Percentiles rank a stretch among this genome's conserved stretches.
Evolutionary conservation across 2,888 invertebrate genomes (phyloP).

Genomic region (Heliconius cydno): DNA sequence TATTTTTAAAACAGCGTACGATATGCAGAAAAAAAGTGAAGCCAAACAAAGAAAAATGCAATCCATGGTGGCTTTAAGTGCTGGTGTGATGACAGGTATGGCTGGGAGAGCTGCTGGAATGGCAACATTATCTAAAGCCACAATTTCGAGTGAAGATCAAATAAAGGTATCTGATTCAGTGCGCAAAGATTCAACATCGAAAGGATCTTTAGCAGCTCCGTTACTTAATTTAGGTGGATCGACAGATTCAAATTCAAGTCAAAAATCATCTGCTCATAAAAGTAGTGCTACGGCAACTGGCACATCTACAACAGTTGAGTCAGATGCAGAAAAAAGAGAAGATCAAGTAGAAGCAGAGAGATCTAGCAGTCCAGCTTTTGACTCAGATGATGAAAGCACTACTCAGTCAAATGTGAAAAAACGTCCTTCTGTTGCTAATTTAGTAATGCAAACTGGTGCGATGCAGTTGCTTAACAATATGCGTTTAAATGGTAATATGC

Average conservation of each 20-base stretch:
- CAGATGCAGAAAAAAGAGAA: constrained; percentile 77
- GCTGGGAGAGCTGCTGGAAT: constrained; percentile 94
- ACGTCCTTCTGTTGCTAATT: constrained; percentile 86
- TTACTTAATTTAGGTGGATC: constrained; percentile 74
- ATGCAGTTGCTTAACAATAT: constrained; percentile 81
- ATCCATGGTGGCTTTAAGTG: constrained; percentile 95
- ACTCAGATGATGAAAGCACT: constrained; percentile 95
- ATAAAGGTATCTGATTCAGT: constrained; percentile 79
- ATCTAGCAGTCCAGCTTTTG: constrained; percentile 96
- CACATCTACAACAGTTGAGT: constrained; percentile 82
- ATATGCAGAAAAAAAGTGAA: constrained; percentile 98
- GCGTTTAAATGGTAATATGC: constrained; percentile 82
- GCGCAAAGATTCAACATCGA: constrained; percentile 71
- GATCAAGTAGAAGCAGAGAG: constrained; percentile 86
- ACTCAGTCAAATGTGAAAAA: constrained; percentile 84
- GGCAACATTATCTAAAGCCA: constrained; percentile 91
- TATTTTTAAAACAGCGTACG: constrained; percentile 98
- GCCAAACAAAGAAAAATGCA: constrained; percentile 98
- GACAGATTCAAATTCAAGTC: constrained; percentile 84
- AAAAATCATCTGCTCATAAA: constrained; percentile 84
- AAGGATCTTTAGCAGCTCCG: constrained; percentile 72
- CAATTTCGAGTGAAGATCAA: constrained; percentile 88
- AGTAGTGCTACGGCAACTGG: constrained; percentile 83
- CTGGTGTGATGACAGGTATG: constrained; percentile 95
- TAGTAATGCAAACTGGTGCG: constrained; percentile 86